phyloP scores from a whole-genome alignment of 2,888 invertebrate species.

The Syrphus vitripennis region DNA sequence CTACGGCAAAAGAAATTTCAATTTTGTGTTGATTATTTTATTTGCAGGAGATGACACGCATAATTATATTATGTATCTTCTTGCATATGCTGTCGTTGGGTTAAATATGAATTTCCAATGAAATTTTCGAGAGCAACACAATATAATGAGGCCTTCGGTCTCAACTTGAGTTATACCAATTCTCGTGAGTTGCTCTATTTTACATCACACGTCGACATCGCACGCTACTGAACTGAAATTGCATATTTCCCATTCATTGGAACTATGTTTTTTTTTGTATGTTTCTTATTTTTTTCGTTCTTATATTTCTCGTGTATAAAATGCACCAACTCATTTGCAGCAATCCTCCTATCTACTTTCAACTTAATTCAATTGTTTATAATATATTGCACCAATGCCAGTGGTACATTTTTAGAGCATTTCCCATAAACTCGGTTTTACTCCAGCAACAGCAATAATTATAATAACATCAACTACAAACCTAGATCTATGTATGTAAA shows the following conservation, averaged over 20 bases:
- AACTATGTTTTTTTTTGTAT: not conserved
- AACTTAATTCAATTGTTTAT: slow-evolving; percentile 18
- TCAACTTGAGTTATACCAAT: not conserved
- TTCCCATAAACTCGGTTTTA: not conserved
- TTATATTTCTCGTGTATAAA: not conserved
- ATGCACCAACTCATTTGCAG: too few species aligned
- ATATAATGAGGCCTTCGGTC: not conserved
- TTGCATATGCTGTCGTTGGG: not conserved
- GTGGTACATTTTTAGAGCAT: not conserved
- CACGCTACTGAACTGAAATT: not conserved
- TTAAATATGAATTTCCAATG: not conserved
- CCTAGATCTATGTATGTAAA: not conserved
- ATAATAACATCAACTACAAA: not conserved
- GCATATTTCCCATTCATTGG: slow-evolving; percentile 10
- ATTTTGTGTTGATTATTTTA: not conserved
- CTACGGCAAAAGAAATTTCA: not conserved
- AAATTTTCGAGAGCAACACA: not conserved
- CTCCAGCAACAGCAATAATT: not conserved
- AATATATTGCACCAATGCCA: too few species aligned
- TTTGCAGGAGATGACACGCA: not conserved
- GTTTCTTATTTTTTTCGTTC: not conserved
- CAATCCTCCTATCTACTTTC: not conserved
- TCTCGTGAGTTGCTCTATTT: slow-evolving; percentile 13
- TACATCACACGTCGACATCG: not conserved
- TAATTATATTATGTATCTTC: not conserved